Percentiles rank a stretch among this genome's conserved stretches.
phyloP scores from a whole-genome alignment of 2,113 vertebrate genomes.

The Blennius ocellaris region DNA sequence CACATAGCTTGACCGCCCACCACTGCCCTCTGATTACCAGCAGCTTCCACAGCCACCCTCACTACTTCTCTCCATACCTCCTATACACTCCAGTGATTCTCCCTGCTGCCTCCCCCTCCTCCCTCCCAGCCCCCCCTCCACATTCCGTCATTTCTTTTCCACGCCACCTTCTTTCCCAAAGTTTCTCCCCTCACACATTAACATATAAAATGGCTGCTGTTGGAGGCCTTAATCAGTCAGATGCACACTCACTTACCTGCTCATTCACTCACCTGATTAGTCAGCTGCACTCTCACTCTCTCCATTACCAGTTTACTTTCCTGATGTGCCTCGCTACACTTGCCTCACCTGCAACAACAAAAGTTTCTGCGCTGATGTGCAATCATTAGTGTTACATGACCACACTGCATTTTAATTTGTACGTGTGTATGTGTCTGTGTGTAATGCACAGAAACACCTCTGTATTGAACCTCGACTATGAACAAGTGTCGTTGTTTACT shows the following conservation, averaged over 20 bases:
- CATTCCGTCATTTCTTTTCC: conserved; percentile 54
- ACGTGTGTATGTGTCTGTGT: too few species aligned
- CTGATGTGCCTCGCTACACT: too few species aligned
- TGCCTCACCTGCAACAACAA: too few species aligned
- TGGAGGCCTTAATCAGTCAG: conserved; percentile 60
- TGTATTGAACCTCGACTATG: too few species aligned
- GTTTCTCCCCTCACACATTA: conserved; percentile 57
- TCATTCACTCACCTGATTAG: conserved; percentile 67
- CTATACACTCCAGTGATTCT: conserved; percentile 68
- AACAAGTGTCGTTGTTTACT: too few species aligned
- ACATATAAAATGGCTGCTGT: conserved; percentile 67
- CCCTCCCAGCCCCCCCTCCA: conserved; percentile 16
- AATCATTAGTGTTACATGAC: too few species aligned
- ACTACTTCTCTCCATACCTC: conserved; percentile 65
- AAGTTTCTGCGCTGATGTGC: too few species aligned
- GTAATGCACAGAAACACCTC: too few species aligned
- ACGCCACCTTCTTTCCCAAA: conserved; percentile 40
- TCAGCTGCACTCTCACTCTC: conserved; percentile 44
- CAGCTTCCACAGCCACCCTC: conserved; percentile 69
- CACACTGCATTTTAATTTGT: too few species aligned
- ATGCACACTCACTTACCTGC: conserved; percentile 57
- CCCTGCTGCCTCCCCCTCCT: conserved; percentile 30
- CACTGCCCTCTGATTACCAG: conserved; percentile 76
- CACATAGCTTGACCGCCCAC: conserved; percentile 72
- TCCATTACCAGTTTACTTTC: conserved; percentile 53